These are phyloP conservation scores for Standfussiana lucernea DNA, from an alignment of 2,888 invertebrate genomes.

Conservation along the genomic window DNA sequence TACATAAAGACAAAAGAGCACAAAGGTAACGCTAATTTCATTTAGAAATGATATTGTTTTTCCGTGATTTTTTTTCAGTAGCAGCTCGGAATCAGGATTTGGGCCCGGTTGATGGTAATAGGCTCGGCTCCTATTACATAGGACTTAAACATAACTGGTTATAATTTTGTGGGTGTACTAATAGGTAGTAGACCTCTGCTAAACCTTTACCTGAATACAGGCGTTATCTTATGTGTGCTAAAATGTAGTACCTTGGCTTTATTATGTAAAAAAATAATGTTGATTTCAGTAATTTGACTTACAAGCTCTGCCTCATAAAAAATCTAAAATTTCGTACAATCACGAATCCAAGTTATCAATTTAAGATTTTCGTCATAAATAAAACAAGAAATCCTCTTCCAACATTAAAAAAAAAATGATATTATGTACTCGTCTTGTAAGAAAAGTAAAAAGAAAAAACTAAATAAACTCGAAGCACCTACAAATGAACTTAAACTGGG, in stretches of 20 bases:
- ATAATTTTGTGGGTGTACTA: background rate
- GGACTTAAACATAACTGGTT: background rate
- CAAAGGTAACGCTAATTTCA: too few relatives aligned
- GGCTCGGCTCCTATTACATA: background rate
- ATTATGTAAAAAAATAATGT: background rate
- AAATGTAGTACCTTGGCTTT: background rate
- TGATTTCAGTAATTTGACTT: background rate
- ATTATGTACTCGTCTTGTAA: background rate
- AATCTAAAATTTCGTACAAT: background rate
- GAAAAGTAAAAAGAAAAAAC: constrained; percentile 25
- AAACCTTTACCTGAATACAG: background rate
- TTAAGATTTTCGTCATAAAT: background rate
- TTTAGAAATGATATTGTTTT: background rate
- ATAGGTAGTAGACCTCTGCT: background rate
- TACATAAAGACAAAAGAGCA: too few relatives aligned
- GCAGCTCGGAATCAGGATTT: background rate
- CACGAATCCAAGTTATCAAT: constrained; percentile 26
- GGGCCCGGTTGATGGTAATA: background rate
- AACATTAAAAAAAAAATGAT: too few relatives aligned
- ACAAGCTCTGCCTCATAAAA: background rate
- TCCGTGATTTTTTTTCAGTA: background rate
- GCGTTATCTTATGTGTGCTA: background rate
- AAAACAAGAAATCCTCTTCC: constrained; percentile 1
- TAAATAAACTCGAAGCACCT: constrained; percentile 42
- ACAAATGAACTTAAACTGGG: constrained; percentile 44